Percentiles rank a stretch among this genome's conserved stretches.
Evolutionary conservation across 2,797 vertebrate species (phyloP).

Genomic region (Myotis myotis): DNA sequence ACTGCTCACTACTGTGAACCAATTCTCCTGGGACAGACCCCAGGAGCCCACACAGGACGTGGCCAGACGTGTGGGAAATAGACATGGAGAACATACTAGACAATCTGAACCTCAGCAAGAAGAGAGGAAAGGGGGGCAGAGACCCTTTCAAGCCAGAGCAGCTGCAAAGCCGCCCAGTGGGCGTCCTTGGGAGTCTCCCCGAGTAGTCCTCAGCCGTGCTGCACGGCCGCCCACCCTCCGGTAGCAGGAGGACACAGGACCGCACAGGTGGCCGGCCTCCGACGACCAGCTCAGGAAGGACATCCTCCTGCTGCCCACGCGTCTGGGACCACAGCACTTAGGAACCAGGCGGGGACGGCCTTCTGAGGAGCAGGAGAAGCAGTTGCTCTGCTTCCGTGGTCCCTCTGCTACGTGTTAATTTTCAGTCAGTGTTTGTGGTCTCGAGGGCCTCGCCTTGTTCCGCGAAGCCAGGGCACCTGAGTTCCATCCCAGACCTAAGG

Average conservation of each 20-base stretch:
- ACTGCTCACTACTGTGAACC: not conserved
- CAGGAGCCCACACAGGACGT: rapidly evolving
- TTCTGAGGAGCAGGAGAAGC: not conserved
- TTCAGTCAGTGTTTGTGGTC: not conserved
- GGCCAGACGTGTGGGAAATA: no score
- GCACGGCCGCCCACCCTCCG: rapidly evolving
- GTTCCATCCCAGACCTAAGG: not conserved
- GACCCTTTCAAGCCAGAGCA: not conserved
- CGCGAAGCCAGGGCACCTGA: not conserved
- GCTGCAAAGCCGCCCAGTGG: no score
- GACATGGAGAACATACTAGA: rapidly evolving
- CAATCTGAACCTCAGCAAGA: not conserved
- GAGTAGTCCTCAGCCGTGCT: rapidly evolving
- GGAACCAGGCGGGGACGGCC: no score
- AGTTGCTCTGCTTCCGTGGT: rapidly evolving
- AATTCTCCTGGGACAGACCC: not conserved
- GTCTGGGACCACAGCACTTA: not conserved
- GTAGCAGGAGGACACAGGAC: not conserved
- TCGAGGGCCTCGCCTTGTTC: not conserved
- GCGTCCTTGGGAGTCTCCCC: not conserved
- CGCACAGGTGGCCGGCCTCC: not conserved
- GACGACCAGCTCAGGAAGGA: not conserved
- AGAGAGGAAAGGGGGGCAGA: not conserved
- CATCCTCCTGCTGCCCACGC: rapidly evolving
- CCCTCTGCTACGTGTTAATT: not conserved